phyloP scores from a whole-genome alignment of 2,888 invertebrate species.

The Eudemis profundana region DNA sequence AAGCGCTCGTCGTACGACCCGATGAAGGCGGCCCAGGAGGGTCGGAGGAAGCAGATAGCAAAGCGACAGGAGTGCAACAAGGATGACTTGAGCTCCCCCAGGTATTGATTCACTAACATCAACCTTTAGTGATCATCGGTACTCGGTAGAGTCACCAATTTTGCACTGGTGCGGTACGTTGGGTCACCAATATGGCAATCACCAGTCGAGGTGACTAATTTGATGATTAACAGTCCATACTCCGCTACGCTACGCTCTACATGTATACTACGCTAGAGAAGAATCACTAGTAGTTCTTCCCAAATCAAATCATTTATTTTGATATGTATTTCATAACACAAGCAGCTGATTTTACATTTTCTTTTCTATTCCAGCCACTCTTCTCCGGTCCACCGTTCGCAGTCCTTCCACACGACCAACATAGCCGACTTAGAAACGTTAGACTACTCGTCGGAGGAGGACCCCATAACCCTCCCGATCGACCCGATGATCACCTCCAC shows the following conservation, averaged over 20 bases:
- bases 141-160: too few species aligned
- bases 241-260: too few species aligned
- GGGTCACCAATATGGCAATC: too few species aligned
- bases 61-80: slow-evolving; percentile 72
- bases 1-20: slow-evolving; percentile 95
- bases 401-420: slow-evolving; percentile 81
- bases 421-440: slow-evolving; percentile 68
- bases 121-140: too few species aligned
- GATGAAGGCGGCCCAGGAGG: slow-evolving; percentile 96
- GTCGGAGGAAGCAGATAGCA: slow-evolving; percentile 85
- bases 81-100: slow-evolving; percentile 79
- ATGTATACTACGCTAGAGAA: too few species aligned
- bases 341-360: not conserved
- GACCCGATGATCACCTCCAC: slow-evolving; percentile 78
- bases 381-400: slow-evolving; percentile 81
- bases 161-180: too few species aligned
- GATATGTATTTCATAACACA: too few species aligned
- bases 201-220: too few species aligned
- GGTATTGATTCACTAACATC: slow-evolving; percentile 55
- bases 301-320: too few species aligned
- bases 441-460: slow-evolving; percentile 77
- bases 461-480: slow-evolving; percentile 64
- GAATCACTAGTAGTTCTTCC: too few species aligned
- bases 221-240: too few species aligned
- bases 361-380: slow-evolving; percentile 70